Conservation (phyloP, 2,797 vertebrate species). For the Stomatorhinus walkeri region DNA sequence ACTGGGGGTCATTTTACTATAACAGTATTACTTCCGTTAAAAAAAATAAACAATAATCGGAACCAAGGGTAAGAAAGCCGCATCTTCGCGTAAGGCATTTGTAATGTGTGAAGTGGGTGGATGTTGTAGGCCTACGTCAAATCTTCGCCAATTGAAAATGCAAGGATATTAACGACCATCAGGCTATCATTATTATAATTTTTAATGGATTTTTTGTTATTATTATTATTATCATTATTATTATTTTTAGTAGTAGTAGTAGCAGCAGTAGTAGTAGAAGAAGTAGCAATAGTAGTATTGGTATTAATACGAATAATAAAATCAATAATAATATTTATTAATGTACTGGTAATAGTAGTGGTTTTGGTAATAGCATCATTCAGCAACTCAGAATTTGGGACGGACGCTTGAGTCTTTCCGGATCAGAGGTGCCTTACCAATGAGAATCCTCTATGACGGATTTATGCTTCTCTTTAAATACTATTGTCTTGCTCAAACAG, state of each 20-base stretch:
- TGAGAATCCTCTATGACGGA: neutral
- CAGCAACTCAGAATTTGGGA: neutral
- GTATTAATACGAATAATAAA: neutral
- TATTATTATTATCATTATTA: neutral
- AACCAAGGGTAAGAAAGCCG: neutral
- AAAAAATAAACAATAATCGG: neutral
- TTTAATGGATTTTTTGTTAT: neutral
- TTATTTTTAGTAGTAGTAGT: neutral
- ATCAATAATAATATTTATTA: neutral
- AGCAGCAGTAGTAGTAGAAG: neutral
- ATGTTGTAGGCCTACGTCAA: neutral
- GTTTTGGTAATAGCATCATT: neutral
- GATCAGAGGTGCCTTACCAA: neutral
- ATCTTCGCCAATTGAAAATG: neutral
- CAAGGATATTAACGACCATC: neutral
- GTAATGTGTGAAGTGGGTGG: neutral
- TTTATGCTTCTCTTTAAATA: neutral
- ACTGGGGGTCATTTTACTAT: neutral
- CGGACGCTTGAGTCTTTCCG: neutral
- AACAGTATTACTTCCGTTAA: neutral
- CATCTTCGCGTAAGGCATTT: neutral
- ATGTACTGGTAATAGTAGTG: neutral
- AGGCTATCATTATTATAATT: neutral
- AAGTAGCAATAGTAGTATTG: neutral
- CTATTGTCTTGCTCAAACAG: neutral